phyloP scores from a whole-genome alignment of 1,140 invertebrate genomes.

The Goniozus legneri region DNA sequence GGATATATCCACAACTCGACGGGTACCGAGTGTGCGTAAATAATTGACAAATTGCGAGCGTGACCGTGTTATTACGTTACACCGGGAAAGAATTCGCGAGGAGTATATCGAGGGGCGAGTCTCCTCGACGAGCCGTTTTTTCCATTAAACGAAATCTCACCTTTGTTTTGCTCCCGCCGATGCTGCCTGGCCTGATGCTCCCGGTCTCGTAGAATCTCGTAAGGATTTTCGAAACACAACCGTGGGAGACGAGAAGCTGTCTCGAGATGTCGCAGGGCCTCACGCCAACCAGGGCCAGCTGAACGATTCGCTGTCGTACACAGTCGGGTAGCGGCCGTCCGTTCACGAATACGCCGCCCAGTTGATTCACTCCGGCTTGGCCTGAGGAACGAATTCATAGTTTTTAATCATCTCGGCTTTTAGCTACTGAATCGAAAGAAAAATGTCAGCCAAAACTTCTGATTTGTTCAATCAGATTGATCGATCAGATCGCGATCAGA shows the following conservation, averaged over 20 bases:
- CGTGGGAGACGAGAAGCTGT: slow-evolving; percentile 92
- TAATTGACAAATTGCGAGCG: neutral
- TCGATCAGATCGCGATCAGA: too few relatives aligned
- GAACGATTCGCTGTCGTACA: slow-evolving; percentile 89
- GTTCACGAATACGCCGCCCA: slow-evolving; percentile 95
- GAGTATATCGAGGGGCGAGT: too few relatives aligned
- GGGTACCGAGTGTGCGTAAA: too few relatives aligned
- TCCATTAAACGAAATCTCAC: slow-evolving; percentile 53
- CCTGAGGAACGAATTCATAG: slow-evolving; percentile 67
- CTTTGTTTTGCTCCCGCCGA: slow-evolving; percentile 89
- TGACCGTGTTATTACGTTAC: neutral
- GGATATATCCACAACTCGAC: too few relatives aligned
- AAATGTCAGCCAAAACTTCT: too few relatives aligned
- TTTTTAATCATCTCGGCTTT: neutral
- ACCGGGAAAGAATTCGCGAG: too few relatives aligned
- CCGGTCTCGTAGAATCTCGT: slow-evolving; percentile 95
- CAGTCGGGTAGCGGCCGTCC: slow-evolving; percentile 90
- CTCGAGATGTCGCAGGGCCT: slow-evolving; percentile 94
- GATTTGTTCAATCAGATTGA: too few relatives aligned
- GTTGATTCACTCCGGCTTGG: slow-evolving; percentile 92
- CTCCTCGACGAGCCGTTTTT: too few relatives aligned
- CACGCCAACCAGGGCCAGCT: slow-evolving; percentile 86
- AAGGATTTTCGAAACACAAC: slow-evolving; percentile 95
- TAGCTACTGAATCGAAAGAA: neutral
- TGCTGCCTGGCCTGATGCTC: slow-evolving; percentile 85